These are phyloP conservation scores for Ostrea edulis DNA, from an alignment of 1,140 invertebrate species.

Conservation along the genomic window DNA sequence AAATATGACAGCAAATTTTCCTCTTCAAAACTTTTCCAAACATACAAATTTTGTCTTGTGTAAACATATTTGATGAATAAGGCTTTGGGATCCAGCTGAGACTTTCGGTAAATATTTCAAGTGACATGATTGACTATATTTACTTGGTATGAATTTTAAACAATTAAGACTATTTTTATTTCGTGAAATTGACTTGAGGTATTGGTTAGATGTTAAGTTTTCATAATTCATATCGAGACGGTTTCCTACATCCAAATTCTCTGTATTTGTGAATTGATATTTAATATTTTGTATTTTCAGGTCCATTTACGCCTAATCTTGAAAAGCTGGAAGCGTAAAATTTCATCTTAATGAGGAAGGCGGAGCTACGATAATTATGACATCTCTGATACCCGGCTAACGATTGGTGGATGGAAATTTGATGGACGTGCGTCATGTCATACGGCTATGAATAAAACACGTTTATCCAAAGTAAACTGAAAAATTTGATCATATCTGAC, in stretches of 20 bases:
- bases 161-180: slow-evolving; percentile 31
- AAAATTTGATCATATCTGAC: slow-evolving; percentile 41
- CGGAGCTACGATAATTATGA: slow-evolving; percentile 41
- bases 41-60: slow-evolving; percentile 41
- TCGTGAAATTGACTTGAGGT: slow-evolving; percentile 24
- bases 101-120: slow-evolving; percentile 41
- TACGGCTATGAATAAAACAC: slow-evolving; percentile 6
- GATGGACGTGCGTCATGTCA: slow-evolving; percentile 40
- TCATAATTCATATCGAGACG: slow-evolving; percentile 6
- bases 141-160: slow-evolving; percentile 11
- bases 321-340: slow-evolving; percentile 23
- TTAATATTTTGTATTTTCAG: slow-evolving; percentile 41
- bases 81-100: not conserved
- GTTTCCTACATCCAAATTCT: not conserved
- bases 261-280: slow-evolving; percentile 6
- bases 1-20: slow-evolving; percentile 41
- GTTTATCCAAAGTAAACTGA: slow-evolving; percentile 22
- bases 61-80: slow-evolving; percentile 34
- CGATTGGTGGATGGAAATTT: slow-evolving; percentile 24
- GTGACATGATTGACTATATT: slow-evolving; percentile 38
- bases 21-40: slow-evolving; percentile 36
- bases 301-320: slow-evolving; percentile 8
- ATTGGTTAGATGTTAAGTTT: slow-evolving; percentile 16
- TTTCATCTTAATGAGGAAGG: slow-evolving; percentile 38
- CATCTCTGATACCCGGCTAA: not conserved